Percentiles rank a stretch among this genome's conserved stretches.
Evolutionary conservation across 1,140 invertebrate genomes (phyloP).

Genomic region (Acromyrmex charruanus): DNA sequence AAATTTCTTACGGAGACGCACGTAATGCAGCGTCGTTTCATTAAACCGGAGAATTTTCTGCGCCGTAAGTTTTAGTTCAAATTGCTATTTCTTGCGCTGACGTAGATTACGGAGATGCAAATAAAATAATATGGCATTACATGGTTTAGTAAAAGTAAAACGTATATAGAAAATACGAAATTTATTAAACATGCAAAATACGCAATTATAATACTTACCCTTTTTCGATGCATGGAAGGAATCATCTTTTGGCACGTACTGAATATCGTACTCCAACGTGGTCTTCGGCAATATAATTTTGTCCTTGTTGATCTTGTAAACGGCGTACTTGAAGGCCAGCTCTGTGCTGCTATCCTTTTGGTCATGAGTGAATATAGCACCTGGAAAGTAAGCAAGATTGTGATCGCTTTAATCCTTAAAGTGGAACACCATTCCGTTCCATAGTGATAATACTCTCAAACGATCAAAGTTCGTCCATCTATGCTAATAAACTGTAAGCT

Average conservation of each 20-base stretch:
- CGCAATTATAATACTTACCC: constrained; percentile 83
- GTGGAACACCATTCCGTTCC: constrained; percentile 55
- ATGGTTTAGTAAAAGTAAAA: neutral
- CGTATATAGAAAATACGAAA: neutral
- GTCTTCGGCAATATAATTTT: constrained; percentile 89
- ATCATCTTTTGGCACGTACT: constrained; percentile 90
- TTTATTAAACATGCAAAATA: neutral
- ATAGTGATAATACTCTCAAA: constrained; percentile 41
- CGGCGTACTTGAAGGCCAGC: constrained; percentile 90
- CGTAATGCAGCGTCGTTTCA: constrained; percentile 34
- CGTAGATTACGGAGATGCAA: constrained; percentile 7
- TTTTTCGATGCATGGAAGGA: constrained; percentile 90
- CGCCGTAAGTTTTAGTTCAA: constrained; percentile 18
- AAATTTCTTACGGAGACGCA: constrained; percentile 46
- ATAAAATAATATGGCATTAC: constrained; percentile 8
- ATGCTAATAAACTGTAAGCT: constrained; percentile 57
- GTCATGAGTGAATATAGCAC: constrained; percentile 89
- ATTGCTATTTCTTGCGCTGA: constrained; percentile 3
- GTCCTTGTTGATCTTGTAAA: constrained; percentile 90
- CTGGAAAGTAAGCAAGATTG: constrained; percentile 81
- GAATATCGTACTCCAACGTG: constrained; percentile 89
- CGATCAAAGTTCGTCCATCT: constrained; percentile 61
- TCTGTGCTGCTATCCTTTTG: constrained; percentile 89
- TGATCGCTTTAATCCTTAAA: constrained; percentile 18
- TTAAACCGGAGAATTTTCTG: constrained; percentile 39